Conservation (phyloP, 2,888 invertebrate species). For the Anorthoa munda region DNA sequence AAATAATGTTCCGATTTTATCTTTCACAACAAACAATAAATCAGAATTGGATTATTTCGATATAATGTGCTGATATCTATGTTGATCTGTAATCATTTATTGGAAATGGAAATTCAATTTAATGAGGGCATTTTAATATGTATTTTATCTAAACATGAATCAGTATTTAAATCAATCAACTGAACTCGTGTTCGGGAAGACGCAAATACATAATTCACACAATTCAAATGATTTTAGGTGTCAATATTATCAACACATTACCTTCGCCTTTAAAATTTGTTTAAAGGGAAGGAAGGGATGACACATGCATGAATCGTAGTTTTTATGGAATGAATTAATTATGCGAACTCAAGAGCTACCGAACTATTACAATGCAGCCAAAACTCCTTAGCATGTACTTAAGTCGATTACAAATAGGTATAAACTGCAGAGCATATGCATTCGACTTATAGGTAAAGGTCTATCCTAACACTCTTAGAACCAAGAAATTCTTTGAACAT, state of each 20-base stretch:
- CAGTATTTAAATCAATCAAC: background rate
- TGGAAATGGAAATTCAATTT: background rate
- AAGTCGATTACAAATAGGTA: background rate
- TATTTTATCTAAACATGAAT: conserved; percentile 4
- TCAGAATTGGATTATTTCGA: background rate
- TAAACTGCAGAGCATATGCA: too few species aligned
- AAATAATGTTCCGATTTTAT: background rate
- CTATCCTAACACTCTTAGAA: background rate
- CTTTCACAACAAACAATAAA: background rate
- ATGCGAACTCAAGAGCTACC: too few species aligned
- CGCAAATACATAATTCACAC: background rate
- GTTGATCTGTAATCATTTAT: background rate
- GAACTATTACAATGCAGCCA: background rate
- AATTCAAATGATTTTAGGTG: background rate
- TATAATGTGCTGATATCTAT: background rate
- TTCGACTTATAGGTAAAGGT: too few species aligned
- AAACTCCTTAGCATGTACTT: background rate
- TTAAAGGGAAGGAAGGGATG: too few species aligned
- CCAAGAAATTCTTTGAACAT: background rate
- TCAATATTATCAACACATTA: background rate
- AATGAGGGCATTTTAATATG: background rate
- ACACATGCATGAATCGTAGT: too few species aligned
- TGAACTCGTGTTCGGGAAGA: background rate
- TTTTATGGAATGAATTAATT: too few species aligned
- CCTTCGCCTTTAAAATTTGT: too few species aligned